Conservation (phyloP, 2,113 vertebrate species). For the Etheostoma spectabile region DNA sequence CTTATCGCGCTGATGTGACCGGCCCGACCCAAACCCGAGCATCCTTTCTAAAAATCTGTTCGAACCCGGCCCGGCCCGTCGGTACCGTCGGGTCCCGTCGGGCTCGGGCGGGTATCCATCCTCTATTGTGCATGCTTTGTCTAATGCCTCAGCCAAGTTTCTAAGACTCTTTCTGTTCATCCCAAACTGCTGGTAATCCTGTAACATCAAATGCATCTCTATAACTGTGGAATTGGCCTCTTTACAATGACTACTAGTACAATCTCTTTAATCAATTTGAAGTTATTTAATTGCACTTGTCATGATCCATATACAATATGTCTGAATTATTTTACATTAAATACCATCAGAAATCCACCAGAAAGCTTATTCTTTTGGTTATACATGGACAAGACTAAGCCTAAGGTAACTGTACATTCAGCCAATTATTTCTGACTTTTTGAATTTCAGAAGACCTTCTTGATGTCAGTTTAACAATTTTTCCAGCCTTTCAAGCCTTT, state of each 20-base stretch:
- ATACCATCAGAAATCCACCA: not conserved
- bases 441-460: not conserved
- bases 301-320: not conserved
- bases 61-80: no score
- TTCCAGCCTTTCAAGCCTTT: not conserved
- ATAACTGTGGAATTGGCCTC: not conserved
- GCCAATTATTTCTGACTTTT: not conserved
- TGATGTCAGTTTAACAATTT: not conserved
- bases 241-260: conserved; percentile 11
- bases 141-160: conserved; percentile 25
- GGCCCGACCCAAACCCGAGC: no score
- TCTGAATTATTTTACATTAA: not conserved
- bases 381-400: not conserved
- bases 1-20: no score
- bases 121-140: no score
- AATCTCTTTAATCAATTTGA: not conserved
- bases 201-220: not conserved
- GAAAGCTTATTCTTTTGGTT: not conserved
- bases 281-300: conserved; percentile 14
- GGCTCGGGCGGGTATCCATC: no score
- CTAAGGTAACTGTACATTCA: not conserved
- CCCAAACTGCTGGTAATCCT: conserved; percentile 19
- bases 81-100: no score
- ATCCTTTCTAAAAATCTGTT: no score
- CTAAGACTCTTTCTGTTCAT: conserved; percentile 26